Base-by-base conservation (phyloP, 2,113 vertebrate species). In the Glaucomys volans region DNA sequence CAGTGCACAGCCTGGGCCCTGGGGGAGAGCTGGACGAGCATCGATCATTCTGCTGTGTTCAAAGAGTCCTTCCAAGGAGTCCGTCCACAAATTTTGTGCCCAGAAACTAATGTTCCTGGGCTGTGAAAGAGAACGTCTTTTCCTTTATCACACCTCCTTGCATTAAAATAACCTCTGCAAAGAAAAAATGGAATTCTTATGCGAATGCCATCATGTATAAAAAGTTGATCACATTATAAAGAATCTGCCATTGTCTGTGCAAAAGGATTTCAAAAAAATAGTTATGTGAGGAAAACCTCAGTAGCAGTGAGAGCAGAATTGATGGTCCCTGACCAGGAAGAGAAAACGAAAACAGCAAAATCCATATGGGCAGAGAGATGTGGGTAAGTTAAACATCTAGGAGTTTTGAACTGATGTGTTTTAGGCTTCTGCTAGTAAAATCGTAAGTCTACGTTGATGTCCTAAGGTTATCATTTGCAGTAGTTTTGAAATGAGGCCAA, bases 291-390 rank as follows among this genome's bases (percentile, higher is more conserved):
- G 35, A 79, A 86, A 79, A 54, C 4, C 0, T 75, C 37, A 76
- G 50, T 26, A 44, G 26, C 28, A 42, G 5, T 8, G 79, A 2
- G 44, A 74, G 7, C 40, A 66, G 40, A 83, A 40, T 10, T 50
- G 11, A 82, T 18, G 59, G 20, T 8, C n/a, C 17, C 8, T 84
- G 0, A n/a, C 28, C 42, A 77, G 47, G 22, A 75, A 79, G 59
- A 86, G 22, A 26, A 14, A 86, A 28, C 10, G 71, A 42, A 69
- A 47, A 59, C 8, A 12, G 18, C 42, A 77, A 69, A 57, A 85
- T 26, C 76, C 30, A 10, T 2, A 9, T 1, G n/a, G 30, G 20
- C 37, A 0, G 0, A 5, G 18, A 14, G 82, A 18, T 1, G 57
- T 24, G 62, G 72, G 5, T 4, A 79, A 22, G 4, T 40, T 64